Evolutionary conservation across 2,113 vertebrate genomes (phyloP).

Genomic region (Sylvia atricapilla): DNA sequence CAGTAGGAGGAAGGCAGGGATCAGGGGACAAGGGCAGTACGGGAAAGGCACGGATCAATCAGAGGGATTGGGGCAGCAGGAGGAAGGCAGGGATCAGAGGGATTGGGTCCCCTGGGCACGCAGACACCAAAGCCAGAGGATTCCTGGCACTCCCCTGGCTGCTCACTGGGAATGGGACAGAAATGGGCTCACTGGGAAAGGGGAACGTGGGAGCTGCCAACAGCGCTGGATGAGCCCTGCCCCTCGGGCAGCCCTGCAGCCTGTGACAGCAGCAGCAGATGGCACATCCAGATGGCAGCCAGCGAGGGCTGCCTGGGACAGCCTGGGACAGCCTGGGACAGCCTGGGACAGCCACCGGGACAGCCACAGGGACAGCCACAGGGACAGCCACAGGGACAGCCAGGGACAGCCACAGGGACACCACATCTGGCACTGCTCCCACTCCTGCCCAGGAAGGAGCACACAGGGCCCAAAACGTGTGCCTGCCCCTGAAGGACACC

Average conservation of each 20-base stretch:
- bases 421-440: not conserved
- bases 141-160: not conserved
- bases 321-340: not conserved
- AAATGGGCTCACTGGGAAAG: not conserved
- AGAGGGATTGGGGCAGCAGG: too few relatives aligned
- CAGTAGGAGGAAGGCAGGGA: too few relatives aligned
- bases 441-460: not conserved
- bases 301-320: too few relatives aligned
- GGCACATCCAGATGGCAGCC: not conserved
- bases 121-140: not conserved
- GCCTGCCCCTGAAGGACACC: not conserved
- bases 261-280: not conserved
- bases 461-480: rapidly evolving
- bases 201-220: not conserved
- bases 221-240: not conserved
- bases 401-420: not conserved
- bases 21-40: too few relatives aligned
- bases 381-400: not conserved
- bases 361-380: not conserved
- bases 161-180: not conserved
- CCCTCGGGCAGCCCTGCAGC: not conserved
- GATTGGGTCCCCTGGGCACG: not conserved
- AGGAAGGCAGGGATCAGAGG: not conserved
- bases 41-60: not conserved
- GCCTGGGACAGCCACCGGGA: not conserved